Evolutionary conservation across 1,140 invertebrate genomes (phyloP).

Genomic region (Chlorops oryzae): DNA sequence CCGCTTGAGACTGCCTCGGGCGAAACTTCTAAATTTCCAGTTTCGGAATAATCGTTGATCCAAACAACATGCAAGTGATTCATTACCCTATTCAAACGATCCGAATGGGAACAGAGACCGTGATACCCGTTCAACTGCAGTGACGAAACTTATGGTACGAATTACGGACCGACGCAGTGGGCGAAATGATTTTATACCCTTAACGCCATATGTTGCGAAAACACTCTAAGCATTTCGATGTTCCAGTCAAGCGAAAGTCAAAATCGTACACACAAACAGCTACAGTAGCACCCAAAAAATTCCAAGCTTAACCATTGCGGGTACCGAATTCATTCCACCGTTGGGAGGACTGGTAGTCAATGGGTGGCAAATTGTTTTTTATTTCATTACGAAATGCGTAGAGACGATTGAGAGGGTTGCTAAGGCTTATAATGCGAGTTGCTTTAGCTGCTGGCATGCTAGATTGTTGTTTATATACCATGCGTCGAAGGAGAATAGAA

Average conservation of each 20-base stretch:
- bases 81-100: no score
- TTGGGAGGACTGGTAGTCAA: no score
- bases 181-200: conserved; percentile 11
- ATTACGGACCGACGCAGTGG: conserved; percentile 6
- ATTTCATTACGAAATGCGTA: conserved; percentile 23
- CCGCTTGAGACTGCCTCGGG: no score
- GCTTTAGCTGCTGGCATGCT: neutral
- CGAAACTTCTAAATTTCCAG: no score
- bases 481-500: neutral
- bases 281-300: conserved; percentile 4
- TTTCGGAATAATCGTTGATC: no score
- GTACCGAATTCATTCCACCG: neutral
- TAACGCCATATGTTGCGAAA: conserved; percentile 11
- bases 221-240: no score
- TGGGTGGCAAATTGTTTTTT: conserved; percentile 48
- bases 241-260: neutral
- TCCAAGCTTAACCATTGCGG: neutral
- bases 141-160: no score
- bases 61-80: no score
- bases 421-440: neutral
- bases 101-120: no score
- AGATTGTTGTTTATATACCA: neutral
- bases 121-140: no score
- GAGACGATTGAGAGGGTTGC: neutral
- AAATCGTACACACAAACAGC: neutral